These are phyloP conservation scores for Chelidonichthys spinosus DNA, from an alignment of 2,797 vertebrate species.

Conservation along the genomic window DNA sequence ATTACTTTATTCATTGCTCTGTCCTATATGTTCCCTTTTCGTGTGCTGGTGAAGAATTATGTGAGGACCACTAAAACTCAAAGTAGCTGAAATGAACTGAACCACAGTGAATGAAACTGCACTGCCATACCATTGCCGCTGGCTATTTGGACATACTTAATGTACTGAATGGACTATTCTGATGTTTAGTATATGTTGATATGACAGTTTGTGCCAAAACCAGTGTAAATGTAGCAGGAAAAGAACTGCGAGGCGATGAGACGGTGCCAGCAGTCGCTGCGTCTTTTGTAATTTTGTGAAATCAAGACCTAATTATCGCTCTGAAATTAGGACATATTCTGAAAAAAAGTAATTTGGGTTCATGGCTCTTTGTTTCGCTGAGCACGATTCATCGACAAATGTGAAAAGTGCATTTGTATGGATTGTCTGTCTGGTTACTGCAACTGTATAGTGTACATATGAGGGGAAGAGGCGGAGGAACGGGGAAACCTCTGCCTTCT, in stretches of 20 bases:
- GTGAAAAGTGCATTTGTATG: conserved; percentile 23
- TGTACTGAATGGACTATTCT: conserved; percentile 35
- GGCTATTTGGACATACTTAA: conserved; percentile 23
- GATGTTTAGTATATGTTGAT: conserved; percentile 37
- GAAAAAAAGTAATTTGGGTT: background rate
- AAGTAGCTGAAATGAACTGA: conserved; percentile 22
- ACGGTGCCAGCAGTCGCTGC: background rate
- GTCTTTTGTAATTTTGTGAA: conserved; percentile 36
- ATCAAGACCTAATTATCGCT: conserved; percentile 4
- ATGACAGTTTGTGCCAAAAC: conserved; percentile 42
- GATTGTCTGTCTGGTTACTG: conserved; percentile 7
- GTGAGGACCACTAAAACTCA: conserved; percentile 22
- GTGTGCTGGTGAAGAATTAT: conserved; percentile 15
- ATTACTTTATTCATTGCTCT: conserved; percentile 22
- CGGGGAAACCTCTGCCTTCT: conserved; percentile 1
- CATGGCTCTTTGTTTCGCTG: background rate
- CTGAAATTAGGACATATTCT: conserved; percentile 1
- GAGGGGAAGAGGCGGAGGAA: conserved; percentile 21
- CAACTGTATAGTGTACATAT: conserved; percentile 47
- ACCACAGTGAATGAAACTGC: conserved; percentile 11
- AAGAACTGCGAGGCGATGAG: conserved; percentile 8
- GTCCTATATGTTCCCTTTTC: background rate
- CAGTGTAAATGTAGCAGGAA: conserved; percentile 44
- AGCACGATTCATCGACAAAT: background rate
- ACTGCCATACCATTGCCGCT: conserved; percentile 2